Conservation (phyloP, 2,797 vertebrate species). For the Channallabes apus region DNA sequence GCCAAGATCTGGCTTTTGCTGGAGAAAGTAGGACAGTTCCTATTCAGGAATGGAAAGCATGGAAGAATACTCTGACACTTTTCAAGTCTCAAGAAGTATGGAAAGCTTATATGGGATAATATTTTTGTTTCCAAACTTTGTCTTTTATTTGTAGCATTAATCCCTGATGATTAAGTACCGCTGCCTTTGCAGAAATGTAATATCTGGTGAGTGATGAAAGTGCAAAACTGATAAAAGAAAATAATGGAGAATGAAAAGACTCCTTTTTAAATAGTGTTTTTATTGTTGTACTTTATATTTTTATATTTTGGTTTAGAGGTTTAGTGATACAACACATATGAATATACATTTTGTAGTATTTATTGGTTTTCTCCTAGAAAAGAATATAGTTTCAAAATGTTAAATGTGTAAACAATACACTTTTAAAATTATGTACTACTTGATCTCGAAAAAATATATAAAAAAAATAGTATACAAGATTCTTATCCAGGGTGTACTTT, state of each 20-base stretch:
- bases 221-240: not conserved
- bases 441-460: not conserved
- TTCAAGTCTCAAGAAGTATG: not conserved
- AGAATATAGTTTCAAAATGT: not conserved
- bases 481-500: not conserved
- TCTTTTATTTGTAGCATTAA: not conserved
- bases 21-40: not conserved
- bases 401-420: not conserved
- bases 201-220: not conserved
- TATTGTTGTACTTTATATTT: not conserved
- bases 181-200: not conserved
- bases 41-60: not conserved
- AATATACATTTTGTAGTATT: not conserved
- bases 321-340: not conserved
- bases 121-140: not conserved
- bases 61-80: not conserved
- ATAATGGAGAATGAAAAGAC: not conserved
- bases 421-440: not conserved
- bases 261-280: not conserved
- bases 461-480: not conserved
- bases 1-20: not conserved
- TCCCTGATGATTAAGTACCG: not conserved
- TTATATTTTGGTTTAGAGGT: not conserved
- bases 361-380: not conserved
- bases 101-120: slow-evolving; percentile 1